phyloP scores from a whole-genome alignment of 2,888 invertebrate genomes.

The Xestia rhomboidea region DNA sequence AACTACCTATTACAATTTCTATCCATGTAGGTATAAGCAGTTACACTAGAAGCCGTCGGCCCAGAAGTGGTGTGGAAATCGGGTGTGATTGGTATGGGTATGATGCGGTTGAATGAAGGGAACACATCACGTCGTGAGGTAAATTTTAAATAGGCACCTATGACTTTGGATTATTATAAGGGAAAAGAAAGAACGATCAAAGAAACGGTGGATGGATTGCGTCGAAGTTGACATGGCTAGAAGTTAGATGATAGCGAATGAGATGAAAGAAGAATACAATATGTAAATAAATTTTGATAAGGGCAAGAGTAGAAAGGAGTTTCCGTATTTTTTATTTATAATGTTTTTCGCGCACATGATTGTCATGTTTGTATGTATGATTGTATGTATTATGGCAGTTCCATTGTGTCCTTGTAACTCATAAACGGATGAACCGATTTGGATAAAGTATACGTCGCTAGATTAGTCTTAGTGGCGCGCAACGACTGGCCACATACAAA shows the following conservation, averaged over 20 bases:
- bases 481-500: neutral
- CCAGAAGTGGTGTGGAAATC: conserved; percentile 20
- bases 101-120: neutral
- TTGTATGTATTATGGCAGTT: neutral
- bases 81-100: conserved; percentile 15
- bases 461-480: neutral
- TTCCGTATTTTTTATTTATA: neutral
- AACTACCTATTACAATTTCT: neutral
- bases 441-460: neutral
- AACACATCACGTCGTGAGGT: conserved; percentile 7
- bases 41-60: neutral
- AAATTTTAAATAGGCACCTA: neutral
- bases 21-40: neutral
- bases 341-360: neutral
- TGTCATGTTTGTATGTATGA: neutral
- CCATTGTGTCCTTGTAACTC: neutral
- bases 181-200: neutral
- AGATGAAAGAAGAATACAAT: neutral
- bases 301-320: neutral
- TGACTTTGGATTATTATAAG: neutral
- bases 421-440: neutral
- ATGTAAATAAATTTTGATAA: neutral
- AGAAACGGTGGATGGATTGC: no score
- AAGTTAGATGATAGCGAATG: neutral
- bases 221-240: neutral